Base-by-base conservation (phyloP, 2,888 invertebrate species). In the Pachliopta kotzebuea region DNA sequence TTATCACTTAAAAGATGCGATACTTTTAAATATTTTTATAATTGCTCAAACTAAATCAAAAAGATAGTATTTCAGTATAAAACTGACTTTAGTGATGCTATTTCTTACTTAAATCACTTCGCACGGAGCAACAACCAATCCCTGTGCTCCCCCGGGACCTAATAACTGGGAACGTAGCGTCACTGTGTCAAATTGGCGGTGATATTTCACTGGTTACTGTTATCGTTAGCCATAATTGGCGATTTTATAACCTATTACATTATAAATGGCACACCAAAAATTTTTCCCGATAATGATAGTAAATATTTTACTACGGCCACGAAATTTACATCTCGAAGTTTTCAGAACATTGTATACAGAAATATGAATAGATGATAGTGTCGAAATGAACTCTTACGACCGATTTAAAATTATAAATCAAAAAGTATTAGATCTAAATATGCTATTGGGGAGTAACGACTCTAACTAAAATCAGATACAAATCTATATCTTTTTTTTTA, bases 161-260 rank as follows among this genome's bases (percentile, higher is more conserved):
- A 56, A 60, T 64, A 56, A 64, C 60, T 26, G 56, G 26, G 24
- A 45, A 14, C 55, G 60, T 52, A 50, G 50, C 57, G 60, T 66
- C 66, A 66, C 52, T 37, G 59, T 62, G 42, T 37, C 29, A 66
- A 66, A 66, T 66, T 66, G 66, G 53, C 31, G 56, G 60, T 56
- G 21, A 63, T 66, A 63, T 63, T 52, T 66, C 60, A 63, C 56
- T 53, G 37, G 56, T 50, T 29, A 31, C 14, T 49, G 56, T 56
- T 23, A 64, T 56, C 52, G 56, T 37, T 55, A 60, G 50, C 31
- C 3, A 1, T 45, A 45, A 45, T n/a, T 45, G 45, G n/a, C n/a
- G n/a, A 18, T 45, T 45, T 45, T 18, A 45, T 45, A 45, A 45
- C 18, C n/a, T n/a, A 45, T 45, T n/a, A 45, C n/a, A 45, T 45